These are phyloP conservation scores for Danionella dracula DNA, from an alignment of 2,797 vertebrate genomes.

Conservation along the genomic window DNA sequence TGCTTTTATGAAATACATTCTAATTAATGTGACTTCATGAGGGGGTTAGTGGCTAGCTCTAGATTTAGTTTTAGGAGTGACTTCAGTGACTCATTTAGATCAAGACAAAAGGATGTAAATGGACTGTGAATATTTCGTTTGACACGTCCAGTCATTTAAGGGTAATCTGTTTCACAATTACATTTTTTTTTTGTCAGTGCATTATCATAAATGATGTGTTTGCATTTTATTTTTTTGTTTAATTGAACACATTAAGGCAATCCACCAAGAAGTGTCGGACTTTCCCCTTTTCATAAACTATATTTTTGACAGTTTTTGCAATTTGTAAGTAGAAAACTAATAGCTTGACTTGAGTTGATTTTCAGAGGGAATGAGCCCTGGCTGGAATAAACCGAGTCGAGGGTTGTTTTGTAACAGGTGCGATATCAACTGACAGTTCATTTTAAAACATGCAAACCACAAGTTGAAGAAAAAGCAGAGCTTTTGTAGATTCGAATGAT, in stretches of 20 bases:
- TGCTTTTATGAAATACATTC: conserved; percentile 54
- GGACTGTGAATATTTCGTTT: not conserved
- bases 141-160: not conserved
- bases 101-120: not conserved
- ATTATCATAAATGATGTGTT: not conserved
- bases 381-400: too few species aligned
- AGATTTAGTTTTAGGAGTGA: not conserved
- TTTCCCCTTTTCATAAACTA: too few species aligned
- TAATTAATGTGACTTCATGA: conserved; percentile 14
- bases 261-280: too few species aligned
- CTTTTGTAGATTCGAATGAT: conserved; percentile 38
- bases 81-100: not conserved
- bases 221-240: too few species aligned
- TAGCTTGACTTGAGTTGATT: too few species aligned
- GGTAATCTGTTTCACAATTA: conserved; percentile 15
- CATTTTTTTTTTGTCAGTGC: conserved; percentile 17
- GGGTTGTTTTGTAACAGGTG: conserved; percentile 59
- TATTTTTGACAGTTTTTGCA: too few species aligned
- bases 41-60: conserved; percentile 1
- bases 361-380: too few species aligned
- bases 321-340: too few species aligned
- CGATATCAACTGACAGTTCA: conserved; percentile 58
- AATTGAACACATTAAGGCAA: too few species aligned
- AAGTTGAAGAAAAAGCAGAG: conserved; percentile 55
- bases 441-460: conserved; percentile 57